These are phyloP conservation scores for Bilobella aurantiaca DNA, from an alignment of 1,140 invertebrate species.

Conservation along the genomic window DNA sequence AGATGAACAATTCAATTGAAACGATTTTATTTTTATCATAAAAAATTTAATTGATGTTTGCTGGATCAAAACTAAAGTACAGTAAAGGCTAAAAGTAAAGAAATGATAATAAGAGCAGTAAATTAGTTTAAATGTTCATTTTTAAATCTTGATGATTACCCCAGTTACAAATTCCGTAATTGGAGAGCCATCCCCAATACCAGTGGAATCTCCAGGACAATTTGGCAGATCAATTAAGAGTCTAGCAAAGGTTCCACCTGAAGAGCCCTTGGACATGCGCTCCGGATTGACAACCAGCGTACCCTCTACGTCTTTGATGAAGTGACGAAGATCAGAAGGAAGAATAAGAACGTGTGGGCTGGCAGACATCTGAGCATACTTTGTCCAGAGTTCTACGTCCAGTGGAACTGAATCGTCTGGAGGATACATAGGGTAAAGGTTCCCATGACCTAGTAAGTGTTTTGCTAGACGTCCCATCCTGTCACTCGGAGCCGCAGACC, in stretches of 20 bases:
- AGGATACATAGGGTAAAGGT: constrained; percentile 72
- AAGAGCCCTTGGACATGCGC: constrained; percentile 53
- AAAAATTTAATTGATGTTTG: too few species aligned
- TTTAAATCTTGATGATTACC: constrained; percentile 38
- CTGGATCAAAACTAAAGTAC: too few species aligned
- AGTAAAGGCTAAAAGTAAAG: too few species aligned
- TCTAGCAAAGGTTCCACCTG: constrained; percentile 49
- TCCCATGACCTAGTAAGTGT: constrained; percentile 64
- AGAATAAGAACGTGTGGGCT: constrained; percentile 71
- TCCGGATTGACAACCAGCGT: constrained; percentile 77
- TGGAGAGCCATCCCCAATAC: constrained; percentile 3
- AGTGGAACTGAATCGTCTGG: constrained; percentile 53
- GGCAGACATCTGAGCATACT: constrained; percentile 52
- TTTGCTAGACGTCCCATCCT: constrained; percentile 58
- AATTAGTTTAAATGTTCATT: too few species aligned
- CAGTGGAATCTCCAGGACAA: background rate
- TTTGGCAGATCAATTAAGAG: constrained; percentile 41
- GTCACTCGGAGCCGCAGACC: constrained; percentile 41
- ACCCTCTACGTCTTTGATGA: constrained; percentile 65
- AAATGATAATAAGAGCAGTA: too few species aligned
- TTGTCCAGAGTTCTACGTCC: constrained; percentile 58
- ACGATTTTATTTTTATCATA: too few species aligned
- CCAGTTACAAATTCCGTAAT: constrained; percentile 30
- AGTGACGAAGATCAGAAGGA: constrained; percentile 72
- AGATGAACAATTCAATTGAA: too few species aligned